A percentile compares a stretch with the other conserved stretches of the same genome.
Conservation (phyloP, 2,888 invertebrate genomes). For the Tanytarsus gracilentus region DNA sequence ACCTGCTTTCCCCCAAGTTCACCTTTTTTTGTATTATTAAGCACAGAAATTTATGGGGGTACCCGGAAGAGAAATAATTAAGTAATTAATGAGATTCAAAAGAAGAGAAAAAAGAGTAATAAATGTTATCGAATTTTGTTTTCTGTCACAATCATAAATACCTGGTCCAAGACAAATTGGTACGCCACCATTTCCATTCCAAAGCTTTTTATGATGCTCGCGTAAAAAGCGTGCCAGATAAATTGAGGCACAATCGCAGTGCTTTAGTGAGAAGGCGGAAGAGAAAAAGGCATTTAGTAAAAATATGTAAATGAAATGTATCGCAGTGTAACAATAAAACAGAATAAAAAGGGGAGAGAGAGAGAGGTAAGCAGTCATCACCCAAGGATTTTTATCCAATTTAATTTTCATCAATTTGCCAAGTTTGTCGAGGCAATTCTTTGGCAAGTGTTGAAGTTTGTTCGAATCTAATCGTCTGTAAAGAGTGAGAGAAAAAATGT, state of each 20-base stretch:
- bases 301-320: not conserved
- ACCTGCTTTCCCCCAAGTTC: slow-evolving; percentile 42
- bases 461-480: slow-evolving; percentile 52
- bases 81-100: not conserved
- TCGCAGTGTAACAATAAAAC: no score
- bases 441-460: slow-evolving; percentile 52
- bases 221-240: slow-evolving; percentile 54
- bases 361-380: no score
- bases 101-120: no score
- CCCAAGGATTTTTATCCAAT: slow-evolving; percentile 53
- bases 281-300: not conserved
- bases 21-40: slow-evolving; percentile 33
- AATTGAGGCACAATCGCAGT: slow-evolving; percentile 54
- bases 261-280: slow-evolving; percentile 34
- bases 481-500: no score
- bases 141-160: not conserved
- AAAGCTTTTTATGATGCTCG: slow-evolving; percentile 44
- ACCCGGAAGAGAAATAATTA: not conserved
- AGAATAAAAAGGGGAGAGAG: no score
- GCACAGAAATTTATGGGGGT: no score
- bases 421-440: slow-evolving; percentile 50
- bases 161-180: slow-evolving; percentile 47
- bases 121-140: not conserved
- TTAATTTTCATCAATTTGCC: slow-evolving; percentile 50
- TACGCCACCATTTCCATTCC: slow-evolving; percentile 42